Conservation (phyloP, 2,113 vertebrate species). For the Oryctolagus cuniculus region mOryCun1.1 NC_091445.1:72068501-72069000, state of each 20-base stretch:
- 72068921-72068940: background rate
- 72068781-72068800: constrained; percentile 10
- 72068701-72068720: too few species aligned
- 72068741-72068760: background rate
- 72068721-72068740: too few species aligned
- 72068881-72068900: background rate
- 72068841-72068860: background rate
- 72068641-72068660: too few species aligned
- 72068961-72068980: background rate
- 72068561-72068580: too few species aligned
- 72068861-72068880: background rate
- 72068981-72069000: background rate
- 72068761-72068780: background rate
- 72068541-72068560: too few species aligned
- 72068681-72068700: too few species aligned
- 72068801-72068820: background rate
- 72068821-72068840: background rate
- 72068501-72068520: too few species aligned
- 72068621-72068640: too few species aligned
- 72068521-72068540: too few species aligned
- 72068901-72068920: constrained; percentile 12
- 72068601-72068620: too few species aligned
- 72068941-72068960: background rate
- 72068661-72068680: too few species aligned
- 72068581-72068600: too few species aligned